Evolutionary conservation across 2,888 invertebrate genomes (phyloP).

Genomic region (Gonocerus acuteangulatus): DNA sequence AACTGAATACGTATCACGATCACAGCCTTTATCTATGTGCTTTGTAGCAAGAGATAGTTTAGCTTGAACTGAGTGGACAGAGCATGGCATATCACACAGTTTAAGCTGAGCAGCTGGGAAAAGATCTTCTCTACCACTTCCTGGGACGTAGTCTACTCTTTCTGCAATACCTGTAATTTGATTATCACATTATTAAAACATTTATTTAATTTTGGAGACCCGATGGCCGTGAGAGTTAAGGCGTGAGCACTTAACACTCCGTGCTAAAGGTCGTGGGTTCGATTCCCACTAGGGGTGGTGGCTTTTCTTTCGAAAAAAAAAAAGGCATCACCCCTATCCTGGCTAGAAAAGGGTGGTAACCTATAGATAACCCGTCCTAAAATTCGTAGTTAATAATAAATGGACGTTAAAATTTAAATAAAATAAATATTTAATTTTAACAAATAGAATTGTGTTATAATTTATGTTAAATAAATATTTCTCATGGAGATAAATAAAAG

Average conservation of each 20-base stretch:
- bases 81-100: slow-evolving; percentile 55
- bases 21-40: slow-evolving; percentile 93
- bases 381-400: too few relatives aligned
- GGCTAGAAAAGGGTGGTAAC: too few relatives aligned
- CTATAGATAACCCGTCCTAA: too few relatives aligned
- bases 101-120: slow-evolving; percentile 68
- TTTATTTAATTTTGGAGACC: background rate
- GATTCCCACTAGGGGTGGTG: too few relatives aligned
- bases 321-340: too few relatives aligned
- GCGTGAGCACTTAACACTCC: too few relatives aligned
- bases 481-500: background rate
- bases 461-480: background rate
- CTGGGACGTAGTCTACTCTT: slow-evolving; percentile 78
- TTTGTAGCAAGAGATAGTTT: slow-evolving; percentile 62
- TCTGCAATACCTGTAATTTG: slow-evolving; percentile 64
- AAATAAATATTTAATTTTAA: background rate
- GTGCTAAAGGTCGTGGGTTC: too few relatives aligned
- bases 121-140: slow-evolving; percentile 68
- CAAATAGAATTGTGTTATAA: background rate
- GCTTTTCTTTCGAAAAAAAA: too few relatives aligned
- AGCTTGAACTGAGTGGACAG: slow-evolving; percentile 48
- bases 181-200: background rate
- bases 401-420: too few relatives aligned
- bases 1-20: slow-evolving; percentile 84
- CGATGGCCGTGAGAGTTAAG: too few relatives aligned